Evolutionary conservation across 2,888 invertebrate species (phyloP).

Genomic region (Alloplasta piceator): DNA sequence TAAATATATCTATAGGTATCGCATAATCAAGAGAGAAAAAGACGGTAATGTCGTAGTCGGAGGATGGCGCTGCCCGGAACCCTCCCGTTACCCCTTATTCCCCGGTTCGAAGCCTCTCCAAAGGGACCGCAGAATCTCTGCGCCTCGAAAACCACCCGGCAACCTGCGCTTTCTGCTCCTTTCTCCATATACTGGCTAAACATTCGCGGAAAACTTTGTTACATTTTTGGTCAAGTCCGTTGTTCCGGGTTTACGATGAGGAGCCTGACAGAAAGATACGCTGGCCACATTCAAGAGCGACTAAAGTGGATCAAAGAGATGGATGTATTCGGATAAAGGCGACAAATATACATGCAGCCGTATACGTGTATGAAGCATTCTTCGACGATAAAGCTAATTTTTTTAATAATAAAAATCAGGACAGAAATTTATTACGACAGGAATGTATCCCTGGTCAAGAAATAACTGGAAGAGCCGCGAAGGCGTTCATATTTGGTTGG

Average conservation of each 20-base stretch:
- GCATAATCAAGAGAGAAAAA: constrained; percentile 47
- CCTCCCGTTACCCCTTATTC: constrained; percentile 6
- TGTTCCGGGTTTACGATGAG: constrained; percentile 50
- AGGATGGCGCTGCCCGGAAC: constrained; percentile 29
- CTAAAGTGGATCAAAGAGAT: constrained; percentile 80
- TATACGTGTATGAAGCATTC: background rate
- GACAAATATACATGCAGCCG: background rate
- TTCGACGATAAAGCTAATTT: too few relatives aligned
- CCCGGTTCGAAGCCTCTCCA: constrained; percentile 70
- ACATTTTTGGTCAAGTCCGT: constrained; percentile 80
- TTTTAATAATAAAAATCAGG: too few relatives aligned
- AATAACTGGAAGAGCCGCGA: too few relatives aligned
- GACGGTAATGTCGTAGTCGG: constrained; percentile 60
- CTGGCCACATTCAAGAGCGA: constrained; percentile 61
- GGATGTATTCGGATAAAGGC: constrained; percentile 58
- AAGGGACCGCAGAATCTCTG: constrained; percentile 81
- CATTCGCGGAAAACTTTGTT: constrained; percentile 79
- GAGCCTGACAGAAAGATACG: constrained; percentile 60
- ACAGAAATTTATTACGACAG: too few relatives aligned
- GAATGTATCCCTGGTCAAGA: too few relatives aligned
- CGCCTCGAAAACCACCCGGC: constrained; percentile 57
- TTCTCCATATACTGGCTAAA: constrained; percentile 69
- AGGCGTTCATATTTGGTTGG: too few relatives aligned
- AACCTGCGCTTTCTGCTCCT: constrained; percentile 34
- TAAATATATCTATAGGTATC: constrained; percentile 1